Evolutionary conservation across 1,140 invertebrate species (phyloP).

Genomic region (Panulirus ornatus): DNA sequence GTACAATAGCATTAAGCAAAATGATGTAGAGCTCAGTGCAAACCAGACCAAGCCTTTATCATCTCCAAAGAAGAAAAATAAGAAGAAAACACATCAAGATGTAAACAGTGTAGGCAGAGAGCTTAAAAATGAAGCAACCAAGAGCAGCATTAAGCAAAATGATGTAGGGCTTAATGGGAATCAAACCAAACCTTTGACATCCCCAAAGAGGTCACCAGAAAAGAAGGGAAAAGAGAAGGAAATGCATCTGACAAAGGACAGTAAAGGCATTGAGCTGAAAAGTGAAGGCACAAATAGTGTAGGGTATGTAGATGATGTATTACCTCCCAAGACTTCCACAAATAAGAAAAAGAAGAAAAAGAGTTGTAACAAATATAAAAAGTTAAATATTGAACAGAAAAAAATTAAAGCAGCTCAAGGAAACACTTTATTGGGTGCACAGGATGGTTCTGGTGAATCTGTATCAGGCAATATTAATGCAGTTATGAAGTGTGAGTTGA

Average conservation of each 20-base stretch:
- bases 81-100: too few species aligned
- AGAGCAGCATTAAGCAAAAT: neutral
- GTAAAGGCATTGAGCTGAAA: too few species aligned
- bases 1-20: neutral
- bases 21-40: neutral
- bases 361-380: neutral
- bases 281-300: too few species aligned
- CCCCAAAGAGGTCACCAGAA: neutral
- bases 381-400: neutral
- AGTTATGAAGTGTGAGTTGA: neutral
- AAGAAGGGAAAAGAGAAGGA: too few species aligned
- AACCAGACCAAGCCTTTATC: neutral
- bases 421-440: neutral
- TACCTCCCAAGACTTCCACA: too few species aligned
- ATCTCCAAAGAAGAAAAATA: neutral
- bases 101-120: too few species aligned
- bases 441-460: neutral
- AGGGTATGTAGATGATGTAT: too few species aligned
- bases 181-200: neutral
- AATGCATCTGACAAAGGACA: too few species aligned
- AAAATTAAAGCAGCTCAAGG: neutral
- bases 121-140: neutral
- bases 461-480: neutral
- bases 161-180: neutral
- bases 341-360: conserved; percentile 14